phyloP scores from a whole-genome alignment of 2,113 vertebrate species.

The Hippopotamus amphibius region DNA sequence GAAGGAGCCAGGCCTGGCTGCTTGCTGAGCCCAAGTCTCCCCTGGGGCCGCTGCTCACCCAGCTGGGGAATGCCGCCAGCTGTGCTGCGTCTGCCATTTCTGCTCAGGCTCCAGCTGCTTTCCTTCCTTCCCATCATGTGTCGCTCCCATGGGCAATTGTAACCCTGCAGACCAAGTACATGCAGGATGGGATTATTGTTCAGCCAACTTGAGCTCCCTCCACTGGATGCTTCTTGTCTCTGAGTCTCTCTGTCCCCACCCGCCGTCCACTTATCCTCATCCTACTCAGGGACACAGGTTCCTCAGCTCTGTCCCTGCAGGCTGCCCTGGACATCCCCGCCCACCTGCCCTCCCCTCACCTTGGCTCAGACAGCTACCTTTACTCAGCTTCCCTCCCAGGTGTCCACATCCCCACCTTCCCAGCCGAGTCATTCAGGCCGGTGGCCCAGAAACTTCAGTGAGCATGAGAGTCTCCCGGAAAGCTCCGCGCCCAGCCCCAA shows the following conservation, averaged over 20 bases:
- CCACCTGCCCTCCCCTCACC: background rate
- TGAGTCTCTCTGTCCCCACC: background rate
- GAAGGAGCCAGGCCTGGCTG: background rate
- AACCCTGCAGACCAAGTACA: fast-evolving
- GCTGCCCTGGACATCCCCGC: background rate
- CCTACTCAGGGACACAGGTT: background rate
- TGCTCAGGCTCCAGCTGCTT: background rate
- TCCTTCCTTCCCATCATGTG: background rate
- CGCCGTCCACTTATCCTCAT: background rate
- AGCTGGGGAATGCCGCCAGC: fast-evolving
- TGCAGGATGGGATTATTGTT: background rate
- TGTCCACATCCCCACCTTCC: background rate
- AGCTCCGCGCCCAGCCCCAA: background rate
- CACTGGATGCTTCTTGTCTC: background rate
- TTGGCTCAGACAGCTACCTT: background rate
- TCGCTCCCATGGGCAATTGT: background rate
- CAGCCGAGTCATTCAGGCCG: background rate
- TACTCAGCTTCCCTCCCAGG: background rate
- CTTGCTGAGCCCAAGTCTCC: background rate
- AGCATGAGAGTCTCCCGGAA: background rate
- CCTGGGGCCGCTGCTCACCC: background rate
- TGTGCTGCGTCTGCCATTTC: background rate
- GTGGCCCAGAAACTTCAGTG: background rate
- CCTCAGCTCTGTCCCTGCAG: background rate
- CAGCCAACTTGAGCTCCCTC: background rate